Evolutionary conservation across 1,140 invertebrate genomes (phyloP), one percentile per base, ranked within the genome.

Genomic region (Drosophila murphyi): DNA sequence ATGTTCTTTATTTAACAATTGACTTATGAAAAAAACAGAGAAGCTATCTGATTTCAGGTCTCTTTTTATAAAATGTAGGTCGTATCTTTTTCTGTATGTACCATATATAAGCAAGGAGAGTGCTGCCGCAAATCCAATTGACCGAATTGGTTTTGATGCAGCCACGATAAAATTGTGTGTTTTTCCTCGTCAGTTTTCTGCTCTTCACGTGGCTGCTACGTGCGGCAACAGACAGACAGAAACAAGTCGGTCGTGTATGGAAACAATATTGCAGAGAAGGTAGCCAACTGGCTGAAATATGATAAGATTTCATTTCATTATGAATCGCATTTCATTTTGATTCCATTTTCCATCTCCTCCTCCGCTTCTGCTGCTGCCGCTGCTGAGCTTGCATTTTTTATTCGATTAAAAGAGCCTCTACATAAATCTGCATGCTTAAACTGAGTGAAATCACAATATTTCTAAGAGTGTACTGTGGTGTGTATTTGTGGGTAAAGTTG

Each of bases 291-390:
- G 54, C 62, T 71, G 59, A 71, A 73, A 76, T 78, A 50, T 79
- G 76, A 79, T 87, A 79, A 82, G 76, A 87, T 77, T 86, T 87
- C 62, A 80, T 87, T 82, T 80, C 79, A 80, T 80, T 82, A 82
- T 74, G 69, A 72, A 82, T 68, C 80, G 83, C 50, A 71, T 79
- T 67, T 52, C 54, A 31, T 43, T 50, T 68, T 47, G n/a, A 20
- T 31, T 47, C n/a, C 43, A 43, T 48, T 34, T 55, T 37, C 52
- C 56, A n/a, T 35, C 34, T 45, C 62, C 52, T 31, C 12, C 12
- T 12, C 12, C 12, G 0, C 12, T 12, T 12, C 12, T 60, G 57
- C 20, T 48, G 6, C 12, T 34, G 3, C 39, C 1, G 39, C 39
- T 41, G 43, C 8, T 35, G 35, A 59, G 7, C 3, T 35, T 51